Evolutionary conservation across 1,140 invertebrate genomes (phyloP).

Genomic region (Sweltsa coloradensis): DNA sequence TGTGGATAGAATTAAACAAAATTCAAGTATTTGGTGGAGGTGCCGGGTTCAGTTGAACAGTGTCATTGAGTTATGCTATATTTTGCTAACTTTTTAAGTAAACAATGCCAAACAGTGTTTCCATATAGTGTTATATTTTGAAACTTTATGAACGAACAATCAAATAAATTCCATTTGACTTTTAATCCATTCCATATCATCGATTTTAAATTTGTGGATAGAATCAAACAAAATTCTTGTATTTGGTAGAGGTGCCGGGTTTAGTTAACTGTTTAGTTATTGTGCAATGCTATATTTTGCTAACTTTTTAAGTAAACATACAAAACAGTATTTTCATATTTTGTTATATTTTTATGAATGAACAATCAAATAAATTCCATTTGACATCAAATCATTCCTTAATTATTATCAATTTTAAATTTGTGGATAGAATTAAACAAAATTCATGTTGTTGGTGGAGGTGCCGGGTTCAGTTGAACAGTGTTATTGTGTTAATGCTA

Average conservation of each 20-base stretch:
- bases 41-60: background rate
- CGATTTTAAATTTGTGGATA: background rate
- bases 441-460: background rate
- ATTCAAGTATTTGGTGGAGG: background rate
- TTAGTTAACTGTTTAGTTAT: background rate
- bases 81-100: background rate
- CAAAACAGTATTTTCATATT: background rate
- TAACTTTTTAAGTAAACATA: background rate
- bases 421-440: background rate
- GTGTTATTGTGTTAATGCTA: background rate
- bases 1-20: background rate
- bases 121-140: background rate
- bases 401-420: background rate
- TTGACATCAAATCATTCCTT: background rate
- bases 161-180: constrained; percentile 13
- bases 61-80: background rate
- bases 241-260: background rate
- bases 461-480: background rate
- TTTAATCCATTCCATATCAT: background rate
- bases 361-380: background rate
- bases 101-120: background rate
- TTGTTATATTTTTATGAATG: background rate
- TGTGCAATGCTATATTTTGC: background rate
- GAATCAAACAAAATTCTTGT: background rate
- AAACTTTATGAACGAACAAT: background rate